A percentile compares a stretch with the other conserved stretches of the same genome.
phyloP scores from a whole-genome alignment of 2,797 vertebrate species.

The Natrix natrix region DNA sequence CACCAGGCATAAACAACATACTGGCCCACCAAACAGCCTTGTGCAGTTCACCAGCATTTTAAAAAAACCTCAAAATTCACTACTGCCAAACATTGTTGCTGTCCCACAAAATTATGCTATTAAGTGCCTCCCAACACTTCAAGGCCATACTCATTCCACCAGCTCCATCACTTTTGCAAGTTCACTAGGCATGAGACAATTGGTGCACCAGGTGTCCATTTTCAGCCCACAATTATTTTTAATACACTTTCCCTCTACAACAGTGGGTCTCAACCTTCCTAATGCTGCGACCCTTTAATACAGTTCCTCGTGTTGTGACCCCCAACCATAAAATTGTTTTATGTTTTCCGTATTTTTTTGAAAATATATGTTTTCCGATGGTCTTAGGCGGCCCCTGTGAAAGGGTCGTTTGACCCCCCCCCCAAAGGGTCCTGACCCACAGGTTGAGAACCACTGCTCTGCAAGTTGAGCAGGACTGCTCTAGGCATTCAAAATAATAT shows the following conservation, averaged over 20 bases:
- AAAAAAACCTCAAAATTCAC: neutral
- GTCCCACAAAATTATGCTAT: neutral
- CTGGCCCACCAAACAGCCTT: neutral
- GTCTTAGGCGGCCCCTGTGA: too few species aligned
- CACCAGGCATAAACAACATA: neutral
- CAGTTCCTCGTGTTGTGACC: too few species aligned
- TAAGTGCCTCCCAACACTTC: neutral
- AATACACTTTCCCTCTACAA: neutral
- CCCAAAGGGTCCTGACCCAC: too few species aligned
- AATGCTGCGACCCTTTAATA: too few species aligned
- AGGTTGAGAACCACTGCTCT: neutral
- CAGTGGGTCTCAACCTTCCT: too few species aligned
- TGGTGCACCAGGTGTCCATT: neutral
- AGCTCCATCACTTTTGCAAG: neutral
- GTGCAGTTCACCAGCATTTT: neutral
- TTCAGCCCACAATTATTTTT: neutral
- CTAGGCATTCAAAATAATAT: too few species aligned
- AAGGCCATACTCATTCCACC: neutral
- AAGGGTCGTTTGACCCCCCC: too few species aligned
- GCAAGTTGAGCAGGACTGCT: neutral
- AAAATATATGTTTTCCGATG: too few species aligned
- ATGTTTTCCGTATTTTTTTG: too few species aligned
- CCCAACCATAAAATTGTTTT: too few species aligned
- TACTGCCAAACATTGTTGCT: neutral
- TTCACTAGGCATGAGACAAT: neutral